phyloP scores from a whole-genome alignment of 2,888 invertebrate species.

The Andrena praecox region DNA sequence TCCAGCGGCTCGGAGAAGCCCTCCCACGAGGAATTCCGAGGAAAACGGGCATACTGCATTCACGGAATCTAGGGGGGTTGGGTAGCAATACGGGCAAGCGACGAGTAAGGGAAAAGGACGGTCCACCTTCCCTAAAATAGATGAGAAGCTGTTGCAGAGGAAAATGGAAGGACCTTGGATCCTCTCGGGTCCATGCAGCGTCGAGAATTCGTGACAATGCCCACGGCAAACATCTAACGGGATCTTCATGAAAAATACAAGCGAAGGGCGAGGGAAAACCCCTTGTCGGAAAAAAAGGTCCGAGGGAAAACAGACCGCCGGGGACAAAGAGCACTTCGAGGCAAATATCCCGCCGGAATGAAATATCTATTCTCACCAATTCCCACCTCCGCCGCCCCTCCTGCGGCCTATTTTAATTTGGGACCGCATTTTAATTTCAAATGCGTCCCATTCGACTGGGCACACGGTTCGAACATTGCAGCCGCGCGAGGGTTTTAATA shows the following conservation, averaged over 20 bases:
- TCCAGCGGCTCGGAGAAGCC: not conserved
- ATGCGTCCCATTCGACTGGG: conserved; percentile 22
- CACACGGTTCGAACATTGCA: conserved; percentile 43
- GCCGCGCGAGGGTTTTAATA: conserved; percentile 55
- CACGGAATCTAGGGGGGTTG: conserved; percentile 37
- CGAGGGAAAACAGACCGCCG: conserved; percentile 20
- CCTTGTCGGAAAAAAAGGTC: not conserved
- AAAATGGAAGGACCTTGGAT: conserved; percentile 2
- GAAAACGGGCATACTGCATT: conserved; percentile 31
- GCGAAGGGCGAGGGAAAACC: not conserved
- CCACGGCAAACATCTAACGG: conserved; percentile 18
- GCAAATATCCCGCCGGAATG: conserved; percentile 44
- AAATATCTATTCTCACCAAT: conserved; percentile 29
- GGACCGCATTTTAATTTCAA: conserved; percentile 60
- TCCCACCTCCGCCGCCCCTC: not conserved
- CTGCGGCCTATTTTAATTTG: conserved; percentile 40
- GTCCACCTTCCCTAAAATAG: conserved; percentile 52
- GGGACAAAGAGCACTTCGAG: conserved; percentile 19
- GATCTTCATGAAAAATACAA: conserved; percentile 23
- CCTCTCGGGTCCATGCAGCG: conserved; percentile 5
- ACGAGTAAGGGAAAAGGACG: conserved; percentile 8
- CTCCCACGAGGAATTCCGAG: conserved; percentile 41
- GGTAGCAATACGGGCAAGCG: conserved; percentile 23
- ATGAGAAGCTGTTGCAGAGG: conserved; percentile 40
- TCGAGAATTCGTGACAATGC: conserved; percentile 45